Base-by-base conservation (phyloP, 2,797 vertebrate genomes). In the Acrossocheilus wenchowensis region DNA sequence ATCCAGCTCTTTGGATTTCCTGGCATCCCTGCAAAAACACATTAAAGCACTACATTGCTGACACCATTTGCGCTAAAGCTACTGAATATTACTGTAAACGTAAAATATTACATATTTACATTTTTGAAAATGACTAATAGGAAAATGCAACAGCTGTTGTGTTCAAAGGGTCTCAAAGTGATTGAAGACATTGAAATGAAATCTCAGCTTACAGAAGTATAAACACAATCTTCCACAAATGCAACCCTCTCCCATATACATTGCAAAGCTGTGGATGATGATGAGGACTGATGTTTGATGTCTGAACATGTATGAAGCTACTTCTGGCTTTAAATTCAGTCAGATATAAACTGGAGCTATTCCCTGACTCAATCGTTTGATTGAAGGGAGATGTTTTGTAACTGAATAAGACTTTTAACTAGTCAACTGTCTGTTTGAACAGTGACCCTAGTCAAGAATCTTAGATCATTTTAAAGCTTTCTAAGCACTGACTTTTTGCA, bases 201-300 rank as follows among this genome's bases (percentile, higher is more conserved):
- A 87, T 91, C 92, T 93, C 88, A 64, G 87, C 90, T 93, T 92
- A 90, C 88, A 89, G 89, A 78, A 90, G 72, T 60, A 50, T 86
- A 90, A 91, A 91, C 83, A 84, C 86, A 86, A 78, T 85, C 87
- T 84, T 85, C 81, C 83, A 73, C 34, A 50, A 87, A 85, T 60
- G 8, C 91, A 91, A 88, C 87, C 88, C 87, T 62, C n/a, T 85
- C 85, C 89, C 91, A 85, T 81, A 90, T 85, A 83, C 78, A 30
- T 43, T 6, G 52, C 14, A 57, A 60, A 87, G 48, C 83, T 88
- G 85, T 91, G 75, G n/a, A 83, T 73, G 87, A 78, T 74, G 14
- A 43, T 57, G 19, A 43, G 5, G 14, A 15, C 45, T 36, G 5
- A 19, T 43, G 15, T 82, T 72, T 81, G 8, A 72, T 78, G 9